Evolutionary conservation across 2,113 vertebrate genomes (phyloP).

Genomic region (Boulengeromyrus knoepffleri): DNA sequence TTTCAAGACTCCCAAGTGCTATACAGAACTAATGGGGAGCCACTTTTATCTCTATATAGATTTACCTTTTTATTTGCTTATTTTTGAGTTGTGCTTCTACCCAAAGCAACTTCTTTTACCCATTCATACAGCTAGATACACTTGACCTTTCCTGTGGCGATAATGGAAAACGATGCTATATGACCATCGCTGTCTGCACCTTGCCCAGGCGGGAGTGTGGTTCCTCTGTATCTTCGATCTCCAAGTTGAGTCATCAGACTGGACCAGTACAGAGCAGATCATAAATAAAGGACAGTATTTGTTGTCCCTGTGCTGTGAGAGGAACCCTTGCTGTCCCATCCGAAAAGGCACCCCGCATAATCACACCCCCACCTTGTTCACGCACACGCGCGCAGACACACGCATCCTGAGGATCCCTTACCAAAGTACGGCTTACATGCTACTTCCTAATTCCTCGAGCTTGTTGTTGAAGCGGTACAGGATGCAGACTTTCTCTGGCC

Average conservation of each 20-base stretch:
- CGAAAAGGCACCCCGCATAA: neutral
- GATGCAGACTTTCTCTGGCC: neutral
- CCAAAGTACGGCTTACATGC: neutral
- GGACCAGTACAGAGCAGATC: neutral
- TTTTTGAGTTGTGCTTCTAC: neutral
- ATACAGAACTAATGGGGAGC: neutral
- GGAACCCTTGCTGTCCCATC: neutral
- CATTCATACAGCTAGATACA: neutral
- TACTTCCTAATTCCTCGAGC: neutral
- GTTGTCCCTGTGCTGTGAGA: neutral
- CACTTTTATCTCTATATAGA: neutral
- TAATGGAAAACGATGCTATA: neutral
- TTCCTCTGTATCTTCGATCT: neutral
- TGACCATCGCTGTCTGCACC: neutral
- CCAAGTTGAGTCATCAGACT: neutral
- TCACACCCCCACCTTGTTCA: neutral
- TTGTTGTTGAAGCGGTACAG: neutral
- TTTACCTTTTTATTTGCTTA: neutral
- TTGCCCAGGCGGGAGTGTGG: neutral
- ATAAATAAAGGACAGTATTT: neutral
- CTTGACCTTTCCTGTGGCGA: neutral
- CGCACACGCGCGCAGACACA: neutral
- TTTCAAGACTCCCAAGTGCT: neutral
- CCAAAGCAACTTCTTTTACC: neutral
- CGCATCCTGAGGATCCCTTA: neutral